Evolutionary conservation across 2,888 invertebrate genomes (phyloP).

Genomic region (Fragum sueziense): DNA sequence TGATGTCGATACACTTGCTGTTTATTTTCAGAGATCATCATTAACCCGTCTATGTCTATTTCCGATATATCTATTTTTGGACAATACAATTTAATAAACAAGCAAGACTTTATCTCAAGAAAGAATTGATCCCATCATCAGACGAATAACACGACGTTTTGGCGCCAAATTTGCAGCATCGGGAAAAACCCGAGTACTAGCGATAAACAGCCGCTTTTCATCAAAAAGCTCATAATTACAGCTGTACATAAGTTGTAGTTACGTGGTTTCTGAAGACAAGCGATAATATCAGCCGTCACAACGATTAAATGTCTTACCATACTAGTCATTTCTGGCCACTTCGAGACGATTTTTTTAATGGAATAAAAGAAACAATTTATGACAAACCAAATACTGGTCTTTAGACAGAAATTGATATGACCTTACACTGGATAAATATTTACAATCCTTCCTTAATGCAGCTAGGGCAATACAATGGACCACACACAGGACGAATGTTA

Average conservation of each 20-base stretch:
- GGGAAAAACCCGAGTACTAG: not conserved
- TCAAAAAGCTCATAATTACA: too few relatives aligned
- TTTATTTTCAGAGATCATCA: not conserved
- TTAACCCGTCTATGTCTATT: not conserved
- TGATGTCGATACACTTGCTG: too few relatives aligned
- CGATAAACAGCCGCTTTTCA: too few relatives aligned
- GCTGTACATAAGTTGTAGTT: too few relatives aligned
- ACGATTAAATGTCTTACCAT: not conserved
- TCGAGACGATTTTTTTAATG: not conserved
- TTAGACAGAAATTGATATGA: too few relatives aligned
- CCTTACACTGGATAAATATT: too few relatives aligned
- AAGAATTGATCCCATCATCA: not conserved
- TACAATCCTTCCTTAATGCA: too few relatives aligned
- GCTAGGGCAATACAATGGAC: too few relatives aligned
- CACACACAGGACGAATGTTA: too few relatives aligned
- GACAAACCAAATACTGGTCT: too few relatives aligned
- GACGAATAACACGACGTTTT: not conserved
- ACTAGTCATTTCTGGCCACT: not conserved
- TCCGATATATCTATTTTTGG: not conserved
- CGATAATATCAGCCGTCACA: constrained; percentile 12
- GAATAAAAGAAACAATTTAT: not conserved
- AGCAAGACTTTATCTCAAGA: not conserved
- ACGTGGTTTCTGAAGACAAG: too few relatives aligned
- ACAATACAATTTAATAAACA: not conserved
- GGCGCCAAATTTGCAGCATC: constrained; percentile 1